Percentiles rank a stretch among this genome's conserved stretches.
Conservation (phyloP, 2,113 vertebrate species). For the Puma concolor region DNA sequence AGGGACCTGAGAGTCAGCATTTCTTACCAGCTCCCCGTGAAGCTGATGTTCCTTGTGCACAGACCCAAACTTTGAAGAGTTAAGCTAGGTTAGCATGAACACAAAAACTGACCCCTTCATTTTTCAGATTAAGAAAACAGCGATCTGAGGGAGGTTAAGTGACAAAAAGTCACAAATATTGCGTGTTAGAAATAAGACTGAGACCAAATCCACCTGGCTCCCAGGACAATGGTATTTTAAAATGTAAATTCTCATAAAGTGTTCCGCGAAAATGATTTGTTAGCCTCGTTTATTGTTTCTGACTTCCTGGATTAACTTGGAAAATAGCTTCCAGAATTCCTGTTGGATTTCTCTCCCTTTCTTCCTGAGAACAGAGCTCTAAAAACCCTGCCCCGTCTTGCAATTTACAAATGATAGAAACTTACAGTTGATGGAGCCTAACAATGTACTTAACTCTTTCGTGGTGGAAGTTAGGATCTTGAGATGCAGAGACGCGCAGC, state of each 20-base stretch:
- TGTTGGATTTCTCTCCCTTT: constrained; percentile 22
- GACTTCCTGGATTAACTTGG: constrained; percentile 5
- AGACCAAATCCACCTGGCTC: neutral
- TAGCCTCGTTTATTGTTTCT: neutral
- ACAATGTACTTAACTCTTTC: neutral
- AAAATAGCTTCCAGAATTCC: constrained; percentile 33
- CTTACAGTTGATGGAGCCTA: neutral
- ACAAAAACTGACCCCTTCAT: neutral
- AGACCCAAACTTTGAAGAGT: neutral
- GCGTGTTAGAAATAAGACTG: neutral
- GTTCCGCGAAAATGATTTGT: neutral
- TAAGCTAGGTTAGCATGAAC: neutral
- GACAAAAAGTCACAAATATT: neutral
- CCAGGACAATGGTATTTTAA: neutral
- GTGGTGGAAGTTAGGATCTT: neutral
- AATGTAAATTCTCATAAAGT: neutral
- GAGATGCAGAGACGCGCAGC: neutral
- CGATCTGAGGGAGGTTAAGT: neutral
- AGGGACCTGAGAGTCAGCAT: neutral
- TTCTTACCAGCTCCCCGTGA: neutral
- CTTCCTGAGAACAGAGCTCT: neutral
- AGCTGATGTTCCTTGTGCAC: neutral
- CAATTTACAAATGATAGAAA: neutral
- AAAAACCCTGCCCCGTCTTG: neutral
- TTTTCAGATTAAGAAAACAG: constrained; percentile 6